These are phyloP conservation scores for Eumeta japonica DNA, from an alignment of 1,140 invertebrate genomes.

Conservation along the genomic window DNA sequence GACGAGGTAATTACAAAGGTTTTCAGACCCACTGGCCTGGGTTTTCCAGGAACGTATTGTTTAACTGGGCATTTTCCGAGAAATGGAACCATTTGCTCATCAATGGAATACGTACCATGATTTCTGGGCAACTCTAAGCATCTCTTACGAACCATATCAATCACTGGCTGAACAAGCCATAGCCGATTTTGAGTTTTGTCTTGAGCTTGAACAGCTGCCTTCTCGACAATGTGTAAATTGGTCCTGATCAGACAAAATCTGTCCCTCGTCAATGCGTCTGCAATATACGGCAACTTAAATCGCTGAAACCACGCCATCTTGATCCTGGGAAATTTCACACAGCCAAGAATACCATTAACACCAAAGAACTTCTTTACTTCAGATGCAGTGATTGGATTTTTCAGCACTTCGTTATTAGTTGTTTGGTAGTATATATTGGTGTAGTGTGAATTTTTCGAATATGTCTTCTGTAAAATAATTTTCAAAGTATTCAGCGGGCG, in stretches of 20 bases:
- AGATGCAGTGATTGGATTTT: not conserved
- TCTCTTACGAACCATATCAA: slow-evolving; percentile 10
- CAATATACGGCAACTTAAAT: slow-evolving; percentile 1
- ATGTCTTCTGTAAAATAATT: too few relatives aligned
- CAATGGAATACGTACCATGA: slow-evolving; percentile 14
- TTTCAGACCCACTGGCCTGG: slow-evolving; percentile 17
- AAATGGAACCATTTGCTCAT: slow-evolving; percentile 19
- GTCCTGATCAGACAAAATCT: slow-evolving; percentile 4
- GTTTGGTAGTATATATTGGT: too few relatives aligned
- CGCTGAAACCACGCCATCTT: slow-evolving; percentile 1
- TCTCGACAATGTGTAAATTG: slow-evolving; percentile 14
- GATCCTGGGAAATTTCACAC: not conserved
- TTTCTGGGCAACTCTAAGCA: slow-evolving; percentile 15
- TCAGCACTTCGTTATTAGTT: too few relatives aligned
- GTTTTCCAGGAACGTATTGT: too few relatives aligned
- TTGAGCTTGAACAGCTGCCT: slow-evolving; percentile 4
- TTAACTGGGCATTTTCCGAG: slow-evolving; percentile 6
- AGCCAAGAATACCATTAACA: slow-evolving; percentile 3
- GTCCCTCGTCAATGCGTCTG: slow-evolving; percentile 3
- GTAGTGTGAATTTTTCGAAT: too few relatives aligned
- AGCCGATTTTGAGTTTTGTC: slow-evolving; percentile 9
- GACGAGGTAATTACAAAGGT: slow-evolving; percentile 17
- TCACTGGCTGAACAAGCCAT: slow-evolving; percentile 21
- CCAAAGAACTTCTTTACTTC: slow-evolving; percentile 8
- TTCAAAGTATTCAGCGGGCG: slow-evolving; percentile 4